Evolutionary conservation across 2,797 vertebrate genomes (phyloP).

Genomic region (Argentina silus): DNA sequence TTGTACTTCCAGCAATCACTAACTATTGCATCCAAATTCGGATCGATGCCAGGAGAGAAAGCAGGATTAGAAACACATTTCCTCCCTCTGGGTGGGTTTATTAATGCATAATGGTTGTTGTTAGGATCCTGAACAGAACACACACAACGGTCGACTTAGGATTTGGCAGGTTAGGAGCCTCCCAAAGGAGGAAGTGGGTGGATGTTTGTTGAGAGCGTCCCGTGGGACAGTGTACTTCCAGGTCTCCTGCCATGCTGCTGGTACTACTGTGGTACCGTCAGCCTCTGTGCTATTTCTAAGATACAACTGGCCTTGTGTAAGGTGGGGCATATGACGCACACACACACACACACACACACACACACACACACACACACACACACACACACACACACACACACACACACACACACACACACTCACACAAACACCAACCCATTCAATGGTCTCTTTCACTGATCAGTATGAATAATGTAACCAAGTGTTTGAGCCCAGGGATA

Average conservation of each 20-base stretch:
- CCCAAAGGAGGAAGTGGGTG: constrained; percentile 64
- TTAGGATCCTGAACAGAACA: constrained; percentile 49
- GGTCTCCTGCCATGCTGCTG: constrained; percentile 33
- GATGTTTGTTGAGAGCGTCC: constrained; percentile 57
- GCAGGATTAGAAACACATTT: constrained; percentile 51
- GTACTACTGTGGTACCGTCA: neutral
- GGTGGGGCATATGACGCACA: constrained; percentile 42
- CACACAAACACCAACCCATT: constrained; percentile 16
- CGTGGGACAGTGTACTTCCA: constrained; percentile 49
- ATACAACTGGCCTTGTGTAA: constrained; percentile 35
- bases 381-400: neutral
- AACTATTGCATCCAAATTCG: constrained; percentile 20
- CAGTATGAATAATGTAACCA: constrained; percentile 65
- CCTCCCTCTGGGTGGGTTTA: constrained; percentile 45
- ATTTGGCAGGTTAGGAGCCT: constrained; percentile 36
- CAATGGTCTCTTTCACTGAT: constrained; percentile 77
- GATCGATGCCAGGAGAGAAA: constrained; percentile 47
- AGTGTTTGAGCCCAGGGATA: constrained; percentile 61
- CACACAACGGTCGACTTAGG: constrained; percentile 21
- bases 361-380: no score
- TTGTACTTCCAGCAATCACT: constrained; percentile 20
- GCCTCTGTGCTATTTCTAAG: constrained; percentile 22
- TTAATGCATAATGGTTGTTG: constrained; percentile 41
- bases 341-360: neutral
- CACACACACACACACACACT: no score